These are phyloP conservation scores for Hoplostethus mediterraneus DNA, from an alignment of 2,797 vertebrate genomes.

Conservation along the genomic window DNA sequence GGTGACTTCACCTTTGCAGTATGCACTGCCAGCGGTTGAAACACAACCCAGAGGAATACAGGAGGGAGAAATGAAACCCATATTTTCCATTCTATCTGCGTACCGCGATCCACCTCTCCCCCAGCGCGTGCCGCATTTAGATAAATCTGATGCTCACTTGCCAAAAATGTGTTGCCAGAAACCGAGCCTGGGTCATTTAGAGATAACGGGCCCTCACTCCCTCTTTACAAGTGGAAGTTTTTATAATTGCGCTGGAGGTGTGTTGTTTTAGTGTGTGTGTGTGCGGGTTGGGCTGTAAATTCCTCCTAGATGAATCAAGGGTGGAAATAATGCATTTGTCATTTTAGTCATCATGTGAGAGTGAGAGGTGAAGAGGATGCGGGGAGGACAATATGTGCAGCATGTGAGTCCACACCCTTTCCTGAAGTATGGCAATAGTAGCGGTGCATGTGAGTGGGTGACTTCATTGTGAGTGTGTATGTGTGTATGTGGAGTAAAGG, in stretches of 20 bases:
- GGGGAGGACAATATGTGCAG: constrained; percentile 32
- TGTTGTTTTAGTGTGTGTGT: constrained; percentile 14
- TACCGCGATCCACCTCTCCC: constrained; percentile 36
- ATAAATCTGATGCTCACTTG: constrained; percentile 59
- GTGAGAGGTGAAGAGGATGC: constrained; percentile 23
- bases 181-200: constrained; percentile 57
- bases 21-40: constrained; percentile 64
- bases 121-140: constrained; percentile 51
- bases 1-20: constrained; percentile 65
- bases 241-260: constrained; percentile 21
- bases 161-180: constrained; percentile 61
- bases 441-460: background rate
- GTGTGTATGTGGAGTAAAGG: background rate
- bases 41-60: constrained; percentile 51
- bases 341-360: constrained; percentile 14
- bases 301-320: constrained; percentile 41
- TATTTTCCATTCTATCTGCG: constrained; percentile 49
- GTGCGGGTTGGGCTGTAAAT: constrained; percentile 19
- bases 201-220: constrained; percentile 35
- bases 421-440: constrained; percentile 7
- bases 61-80: constrained; percentile 55
- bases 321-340: constrained; percentile 24
- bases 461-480: background rate
- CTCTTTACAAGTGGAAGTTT: constrained; percentile 33
- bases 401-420: constrained; percentile 22